Evolutionary conservation across 2,888 invertebrate genomes (phyloP).

Genomic region (Acanthosepion lycidas): DNA sequence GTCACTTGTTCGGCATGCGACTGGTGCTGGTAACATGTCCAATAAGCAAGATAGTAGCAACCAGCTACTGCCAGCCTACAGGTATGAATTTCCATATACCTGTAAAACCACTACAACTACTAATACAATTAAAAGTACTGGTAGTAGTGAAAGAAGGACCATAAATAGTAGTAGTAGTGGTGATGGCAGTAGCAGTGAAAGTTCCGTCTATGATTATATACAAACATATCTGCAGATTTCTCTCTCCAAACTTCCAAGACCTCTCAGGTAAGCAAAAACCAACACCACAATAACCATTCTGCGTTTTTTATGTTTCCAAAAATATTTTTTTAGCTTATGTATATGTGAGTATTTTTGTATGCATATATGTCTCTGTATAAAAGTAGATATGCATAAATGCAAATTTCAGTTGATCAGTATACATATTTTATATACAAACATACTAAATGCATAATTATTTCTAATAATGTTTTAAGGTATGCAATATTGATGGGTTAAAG

Average conservation of each 20-base stretch:
- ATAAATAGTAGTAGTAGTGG: neutral
- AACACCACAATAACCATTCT: neutral
- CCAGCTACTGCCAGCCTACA: neutral
- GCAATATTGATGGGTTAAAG: no score
- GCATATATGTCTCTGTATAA: neutral
- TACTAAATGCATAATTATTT: no score
- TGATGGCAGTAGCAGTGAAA: neutral
- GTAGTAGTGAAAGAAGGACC: neutral
- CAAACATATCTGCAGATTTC: neutral
- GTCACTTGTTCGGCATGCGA: neutral
- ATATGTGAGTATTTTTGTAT: neutral
- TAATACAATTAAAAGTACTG: neutral
- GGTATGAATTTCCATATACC: neutral
- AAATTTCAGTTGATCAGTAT: no score
- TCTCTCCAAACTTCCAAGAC: neutral
- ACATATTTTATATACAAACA: no score
- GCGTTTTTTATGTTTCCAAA: no score
- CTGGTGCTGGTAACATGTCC: neutral
- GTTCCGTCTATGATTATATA: neutral
- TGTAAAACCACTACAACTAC: neutral
- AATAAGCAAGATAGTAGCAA: neutral
- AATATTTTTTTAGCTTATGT: no score
- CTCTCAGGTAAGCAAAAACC: neutral
- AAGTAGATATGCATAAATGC: neutral
- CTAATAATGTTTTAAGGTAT: no score